Conservation (phyloP, 2,797 vertebrate genomes). For the Heteromormyrus szaboi region DNA sequence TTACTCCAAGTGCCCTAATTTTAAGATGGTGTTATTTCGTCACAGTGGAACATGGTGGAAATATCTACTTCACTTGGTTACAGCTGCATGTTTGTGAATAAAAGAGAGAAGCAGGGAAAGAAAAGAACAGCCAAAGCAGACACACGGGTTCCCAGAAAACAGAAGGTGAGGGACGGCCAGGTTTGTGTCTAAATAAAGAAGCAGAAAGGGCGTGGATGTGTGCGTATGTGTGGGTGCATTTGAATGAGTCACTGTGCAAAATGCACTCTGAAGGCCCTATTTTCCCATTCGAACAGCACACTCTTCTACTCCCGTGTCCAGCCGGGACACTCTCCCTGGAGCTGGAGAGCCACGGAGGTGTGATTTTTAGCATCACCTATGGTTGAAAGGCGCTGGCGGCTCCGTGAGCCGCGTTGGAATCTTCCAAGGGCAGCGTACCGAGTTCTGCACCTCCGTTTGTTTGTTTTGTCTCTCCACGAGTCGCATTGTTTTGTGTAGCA, state of each 20-base stretch:
- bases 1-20: background rate
- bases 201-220: background rate
- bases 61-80: background rate
- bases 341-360: background rate
- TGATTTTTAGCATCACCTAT: background rate
- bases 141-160: background rate
- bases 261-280: background rate
- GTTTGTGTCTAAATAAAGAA: conserved; percentile 3
- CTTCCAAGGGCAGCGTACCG: background rate
- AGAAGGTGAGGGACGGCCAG: background rate
- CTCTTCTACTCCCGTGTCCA: background rate
- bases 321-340: background rate
- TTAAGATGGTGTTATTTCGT: background rate
- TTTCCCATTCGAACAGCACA: background rate
- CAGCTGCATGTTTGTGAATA: background rate
- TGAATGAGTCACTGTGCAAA: background rate
- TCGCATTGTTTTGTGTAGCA: background rate
- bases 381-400: background rate
- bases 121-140: background rate
- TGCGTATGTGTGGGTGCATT: background rate
- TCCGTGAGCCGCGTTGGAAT: background rate
- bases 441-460: background rate
- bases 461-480: background rate
- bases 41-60: background rate
- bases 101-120: background rate